Base-by-base conservation (phyloP, 2,888 invertebrate genomes). In the Cataglyphis livida region DNA sequence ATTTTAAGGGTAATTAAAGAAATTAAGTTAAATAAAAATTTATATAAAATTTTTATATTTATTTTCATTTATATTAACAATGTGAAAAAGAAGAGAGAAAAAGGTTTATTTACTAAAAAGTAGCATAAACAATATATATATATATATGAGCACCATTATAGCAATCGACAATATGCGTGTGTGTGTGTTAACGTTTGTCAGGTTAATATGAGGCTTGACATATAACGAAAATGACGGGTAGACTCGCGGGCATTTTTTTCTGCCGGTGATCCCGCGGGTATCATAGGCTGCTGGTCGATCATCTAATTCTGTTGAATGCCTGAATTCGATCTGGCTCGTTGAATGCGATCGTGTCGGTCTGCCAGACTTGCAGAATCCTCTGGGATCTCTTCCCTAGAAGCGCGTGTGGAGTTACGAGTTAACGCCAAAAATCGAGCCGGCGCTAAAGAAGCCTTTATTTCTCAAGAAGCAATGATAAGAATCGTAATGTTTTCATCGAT, bases 271-370 rank as follows among this genome's bases (percentile, higher is more conserved):
- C 83, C 65, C 71, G 61, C 57, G 83, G 64, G 70, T 70, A 65
- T 57, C 82, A 48, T 62, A 64, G 78, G 64, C 41, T 25, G 18
- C 41, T 41, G 64, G 64, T 68, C 76, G 79, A 79, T 61, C 64
- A 71, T 54, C 64, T 83, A 83, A 83, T 83, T 83, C 54, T 68
- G 70, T 83, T 81, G 62, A 83, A 68, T 28, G 81, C 25, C 21
- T 57, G 81, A 79, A 83, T 64, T 70, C 79, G 83, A 83, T 82
- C 76, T 59, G 28, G 38, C 78, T 66, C 59, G 59, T 54, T 44
- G 61, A 59, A 9, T 7, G n/a, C 65, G 76, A 62, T 57, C 62
- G 78, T 44, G 78, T 78, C 65, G 44, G 44, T 25, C 41, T 65
- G 44, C 41, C 76, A 54, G 57, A 51, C 21, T 48, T 18, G 41